A percentile compares a stretch with the other conserved stretches of the same genome.
Evolutionary conservation across 1,140 invertebrate species (phyloP).

Genomic region (Harpegnathos saltator): DNA sequence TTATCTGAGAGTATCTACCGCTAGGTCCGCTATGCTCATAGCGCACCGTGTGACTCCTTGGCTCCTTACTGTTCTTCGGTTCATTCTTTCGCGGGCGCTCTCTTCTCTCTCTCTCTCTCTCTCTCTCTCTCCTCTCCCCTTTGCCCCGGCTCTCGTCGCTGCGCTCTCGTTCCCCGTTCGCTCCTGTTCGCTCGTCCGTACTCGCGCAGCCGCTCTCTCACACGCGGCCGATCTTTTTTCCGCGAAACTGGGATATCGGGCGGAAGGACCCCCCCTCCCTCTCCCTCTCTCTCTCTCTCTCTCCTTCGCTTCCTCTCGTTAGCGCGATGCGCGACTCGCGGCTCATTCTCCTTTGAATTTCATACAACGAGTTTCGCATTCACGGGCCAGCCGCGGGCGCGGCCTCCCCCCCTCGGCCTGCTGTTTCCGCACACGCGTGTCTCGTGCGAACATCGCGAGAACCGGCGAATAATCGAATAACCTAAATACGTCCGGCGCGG

Average conservation of each 20-base stretch:
- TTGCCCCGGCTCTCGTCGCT: background rate
- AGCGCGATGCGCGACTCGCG: constrained; percentile 9
- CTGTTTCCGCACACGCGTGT: constrained; percentile 4
- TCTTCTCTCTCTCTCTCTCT: too few species aligned
- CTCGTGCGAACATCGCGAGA: constrained; percentile 21
- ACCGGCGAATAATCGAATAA: constrained; percentile 32
- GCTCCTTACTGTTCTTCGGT: constrained; percentile 76
- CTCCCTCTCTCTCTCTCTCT: too few species aligned
- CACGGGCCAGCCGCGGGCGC: background rate
- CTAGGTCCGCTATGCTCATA: constrained; percentile 78
- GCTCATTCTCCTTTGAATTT: constrained; percentile 31
- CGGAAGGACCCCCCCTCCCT: background rate
- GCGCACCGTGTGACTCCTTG: constrained; percentile 78
- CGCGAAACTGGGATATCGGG: constrained; percentile 32
- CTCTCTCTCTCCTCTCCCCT: constrained; percentile 43
- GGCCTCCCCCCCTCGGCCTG: background rate
- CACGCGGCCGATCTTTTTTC: constrained; percentile 7
- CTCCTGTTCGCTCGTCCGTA: constrained; percentile 10
- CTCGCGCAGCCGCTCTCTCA: constrained; percentile 9
- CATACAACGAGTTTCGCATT: constrained; percentile 18
- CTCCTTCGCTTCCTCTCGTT: constrained; percentile 3
- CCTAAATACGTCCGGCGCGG: constrained; percentile 26
- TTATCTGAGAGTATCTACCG: constrained; percentile 77
- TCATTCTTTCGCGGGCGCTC: constrained; percentile 61
- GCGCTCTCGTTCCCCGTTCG: constrained; percentile 33